A percentile compares a stretch with the other conserved stretches of the same genome.
phyloP scores from a whole-genome alignment of 2,797 vertebrate genomes.

The Epinephelus awoara region DNA sequence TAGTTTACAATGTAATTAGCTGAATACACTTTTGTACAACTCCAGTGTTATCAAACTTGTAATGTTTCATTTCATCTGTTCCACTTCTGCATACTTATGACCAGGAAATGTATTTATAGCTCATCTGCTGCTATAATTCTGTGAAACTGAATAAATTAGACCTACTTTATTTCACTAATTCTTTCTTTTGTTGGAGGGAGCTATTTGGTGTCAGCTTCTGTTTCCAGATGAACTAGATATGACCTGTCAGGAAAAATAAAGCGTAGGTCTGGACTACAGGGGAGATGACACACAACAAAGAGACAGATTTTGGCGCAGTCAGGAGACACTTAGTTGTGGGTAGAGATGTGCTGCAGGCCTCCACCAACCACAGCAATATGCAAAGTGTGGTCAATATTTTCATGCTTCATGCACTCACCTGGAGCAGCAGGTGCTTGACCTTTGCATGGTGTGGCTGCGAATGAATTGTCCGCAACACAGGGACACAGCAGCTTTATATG shows the following conservation, averaged over 20 bases:
- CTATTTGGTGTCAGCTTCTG: background rate
- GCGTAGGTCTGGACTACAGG: background rate
- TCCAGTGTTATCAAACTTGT: background rate
- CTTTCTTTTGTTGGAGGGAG: constrained; percentile 5
- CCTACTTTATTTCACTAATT: constrained; percentile 14
- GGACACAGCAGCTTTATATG: constrained; percentile 20
- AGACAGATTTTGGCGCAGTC: constrained; percentile 2
- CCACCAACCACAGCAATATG: constrained; percentile 36
- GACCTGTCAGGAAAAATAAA: background rate
- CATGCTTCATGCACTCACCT: constrained; percentile 6
- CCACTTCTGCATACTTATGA: background rate
- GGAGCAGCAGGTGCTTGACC: constrained; percentile 21
- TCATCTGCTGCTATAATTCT: background rate
- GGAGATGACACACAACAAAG: constrained; percentile 10
- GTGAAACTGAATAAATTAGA: constrained; percentile 30
- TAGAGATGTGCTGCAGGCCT: background rate
- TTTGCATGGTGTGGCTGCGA: constrained; percentile 22
- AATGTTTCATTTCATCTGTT: background rate
- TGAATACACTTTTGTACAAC: background rate
- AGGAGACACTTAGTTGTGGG: background rate
- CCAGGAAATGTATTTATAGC: constrained; percentile 1
- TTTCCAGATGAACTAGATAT: constrained; percentile 17
- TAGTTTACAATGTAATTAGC: background rate
- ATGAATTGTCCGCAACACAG: background rate
- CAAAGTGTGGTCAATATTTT: constrained; percentile 48